phyloP scores from a whole-genome alignment of 2,113 vertebrate genomes.

The Edolisoma coerulescens region DNA sequence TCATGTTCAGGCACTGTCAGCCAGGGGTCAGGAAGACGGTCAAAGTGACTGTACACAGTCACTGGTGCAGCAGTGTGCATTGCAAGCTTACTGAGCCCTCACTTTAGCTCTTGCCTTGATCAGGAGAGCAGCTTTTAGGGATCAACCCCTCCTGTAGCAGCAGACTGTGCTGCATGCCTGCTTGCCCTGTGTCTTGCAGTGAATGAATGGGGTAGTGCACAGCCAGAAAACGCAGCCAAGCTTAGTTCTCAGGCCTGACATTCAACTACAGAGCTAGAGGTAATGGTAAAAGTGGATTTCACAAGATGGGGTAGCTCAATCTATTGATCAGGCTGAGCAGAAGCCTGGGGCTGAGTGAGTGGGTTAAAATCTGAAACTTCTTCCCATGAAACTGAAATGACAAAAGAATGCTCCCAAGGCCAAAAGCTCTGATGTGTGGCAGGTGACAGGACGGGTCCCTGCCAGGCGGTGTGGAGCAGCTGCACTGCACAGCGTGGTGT shows the following conservation, averaged over 20 bases:
- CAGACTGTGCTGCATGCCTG: rapidly evolving
- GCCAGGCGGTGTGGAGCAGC: rapidly evolving
- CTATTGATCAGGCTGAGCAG: background rate
- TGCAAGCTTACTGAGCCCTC: too few relatives aligned
- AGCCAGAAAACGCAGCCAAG: background rate
- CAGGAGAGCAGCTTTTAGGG: background rate
- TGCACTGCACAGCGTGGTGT: rapidly evolving
- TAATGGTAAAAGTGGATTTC: background rate
- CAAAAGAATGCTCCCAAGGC: background rate
- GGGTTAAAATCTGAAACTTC: background rate
- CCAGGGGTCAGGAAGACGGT: too few relatives aligned
- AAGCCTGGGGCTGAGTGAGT: background rate
- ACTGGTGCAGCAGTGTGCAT: rapidly evolving
- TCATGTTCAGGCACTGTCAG: rapidly evolving
- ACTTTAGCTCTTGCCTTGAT: background rate
- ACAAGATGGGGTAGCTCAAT: background rate
- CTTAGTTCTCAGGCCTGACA: background rate
- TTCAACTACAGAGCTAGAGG: background rate
- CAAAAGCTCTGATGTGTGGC: background rate
- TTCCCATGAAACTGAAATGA: background rate
- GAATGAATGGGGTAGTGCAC: rapidly evolving
- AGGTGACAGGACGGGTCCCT: background rate
- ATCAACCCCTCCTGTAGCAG: rapidly evolving
- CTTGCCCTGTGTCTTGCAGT: rapidly evolving
- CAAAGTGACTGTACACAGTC: rapidly evolving